These are phyloP conservation scores for Vireo altiloquus DNA, from an alignment of 2,113 vertebrate genomes.

Conservation along the genomic window DNA sequence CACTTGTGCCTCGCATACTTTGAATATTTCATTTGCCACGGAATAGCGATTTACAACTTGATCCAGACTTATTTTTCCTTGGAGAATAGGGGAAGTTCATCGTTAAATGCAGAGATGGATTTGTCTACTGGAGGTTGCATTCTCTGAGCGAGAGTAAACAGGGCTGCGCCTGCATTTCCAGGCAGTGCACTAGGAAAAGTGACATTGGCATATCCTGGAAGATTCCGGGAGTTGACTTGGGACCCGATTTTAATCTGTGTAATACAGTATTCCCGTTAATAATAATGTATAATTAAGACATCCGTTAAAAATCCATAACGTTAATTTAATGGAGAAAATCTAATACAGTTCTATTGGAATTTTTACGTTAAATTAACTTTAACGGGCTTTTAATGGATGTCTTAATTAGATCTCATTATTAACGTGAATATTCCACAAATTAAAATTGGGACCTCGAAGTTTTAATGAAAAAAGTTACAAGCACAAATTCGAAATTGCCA, in stretches of 20 bases:
- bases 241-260: conserved; percentile 78
- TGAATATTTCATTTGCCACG: conserved; percentile 48
- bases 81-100: conserved; percentile 57
- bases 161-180: conserved; percentile 37
- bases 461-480: conserved; percentile 80
- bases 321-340: conserved; percentile 89
- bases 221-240: conserved; percentile 70
- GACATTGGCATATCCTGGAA: conserved; percentile 62
- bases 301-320: conserved; percentile 88
- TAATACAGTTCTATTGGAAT: conserved; percentile 87
- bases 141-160: neutral
- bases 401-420: conserved; percentile 89
- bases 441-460: conserved; percentile 77
- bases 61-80: conserved; percentile 63
- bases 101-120: conserved; percentile 58
- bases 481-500: conserved; percentile 65
- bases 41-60: conserved; percentile 51
- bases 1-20: conserved; percentile 13
- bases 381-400: conserved; percentile 88
- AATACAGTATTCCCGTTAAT: conserved; percentile 84
- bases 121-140: conserved; percentile 58
- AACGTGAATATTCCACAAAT: conserved; percentile 85
- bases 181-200: conserved; percentile 32
- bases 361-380: conserved; percentile 90
- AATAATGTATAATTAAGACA: conserved; percentile 86